Base-by-base conservation (phyloP, 2,797 vertebrate species). In the Erpetoichthys calabaricus region DNA sequence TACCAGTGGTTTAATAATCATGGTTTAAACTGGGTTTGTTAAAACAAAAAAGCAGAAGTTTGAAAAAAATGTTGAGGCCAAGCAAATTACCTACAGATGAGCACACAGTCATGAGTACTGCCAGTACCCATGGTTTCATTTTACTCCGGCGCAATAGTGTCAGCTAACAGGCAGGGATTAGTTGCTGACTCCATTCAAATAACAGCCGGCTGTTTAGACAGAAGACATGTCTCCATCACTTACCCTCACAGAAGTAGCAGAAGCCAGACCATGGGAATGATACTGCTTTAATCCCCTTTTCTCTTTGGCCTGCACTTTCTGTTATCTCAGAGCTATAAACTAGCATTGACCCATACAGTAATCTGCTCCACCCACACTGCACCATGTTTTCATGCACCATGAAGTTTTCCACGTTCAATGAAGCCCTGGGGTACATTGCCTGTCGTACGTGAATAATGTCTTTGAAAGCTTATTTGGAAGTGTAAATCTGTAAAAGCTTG, bases 91-190 rank as follows among this genome's bases (percentile, higher is more conserved):
- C 53, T 43, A 43, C 53, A 54, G 53, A 54, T 54, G 53, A 54
- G 41, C 53, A 54, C 8, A 54, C 53, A 54, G 41, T 41, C 42
- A 53, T 42, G 25, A 54, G 51, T 7, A 6, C n/a, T 53, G n/a
- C 51, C 51, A 42, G 9, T 44, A 42, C 53, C 44, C 41, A 54
- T 77, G 75, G 68, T 73, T 73, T 69, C 73, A 71, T 75, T 77
- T 78, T 72, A 73, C 70, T 68, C 70, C 63, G 74, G 69, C 70
- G 64, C 68, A 71, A 69, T 65, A 64, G 67, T 72, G 70, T 73
- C 73, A 72, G 69, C 67, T 64, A 77, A 68, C 63, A 66, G 65
- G 58, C 53, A 54, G 7, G 73, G 75, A 75, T 75, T 75, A 78
- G 73, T 7, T 7, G 42, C 53, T 54, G 52, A 55, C n/a, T 44